Evolutionary conservation across 2,797 vertebrate genomes (phyloP).

Genomic region (Tragelaphus eurycerus): DNA sequence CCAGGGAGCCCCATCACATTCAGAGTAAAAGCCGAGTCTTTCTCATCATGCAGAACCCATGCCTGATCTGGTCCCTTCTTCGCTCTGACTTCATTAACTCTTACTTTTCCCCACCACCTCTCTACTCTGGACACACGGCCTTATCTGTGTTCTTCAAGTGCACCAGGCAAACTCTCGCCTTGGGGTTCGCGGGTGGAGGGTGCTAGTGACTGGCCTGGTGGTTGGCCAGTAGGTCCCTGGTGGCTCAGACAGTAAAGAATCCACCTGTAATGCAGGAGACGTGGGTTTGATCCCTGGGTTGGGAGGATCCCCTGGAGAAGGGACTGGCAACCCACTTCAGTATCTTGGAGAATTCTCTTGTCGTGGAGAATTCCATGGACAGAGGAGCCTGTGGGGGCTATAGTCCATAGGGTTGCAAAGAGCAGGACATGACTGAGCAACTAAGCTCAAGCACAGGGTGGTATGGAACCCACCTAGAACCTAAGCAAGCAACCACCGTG

Average conservation of each 20-base stretch:
- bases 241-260: neutral
- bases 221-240: neutral
- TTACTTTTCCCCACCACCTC: neutral
- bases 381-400: neutral
- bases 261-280: neutral
- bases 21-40: neutral
- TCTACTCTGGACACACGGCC: neutral
- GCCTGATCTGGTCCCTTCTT: neutral
- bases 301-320: neutral
- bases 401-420: neutral
- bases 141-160: neutral
- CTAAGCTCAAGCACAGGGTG: neutral
- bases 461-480: neutral
- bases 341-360: neutral
- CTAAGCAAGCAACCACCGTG: neutral
- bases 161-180: neutral
- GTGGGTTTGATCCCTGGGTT: neutral
- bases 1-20: accelerated
- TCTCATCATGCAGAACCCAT: neutral
- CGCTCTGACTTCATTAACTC: neutral
- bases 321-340: neutral
- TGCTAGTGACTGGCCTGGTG: neutral
- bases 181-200: accelerated
- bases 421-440: accelerated
- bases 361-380: neutral